Evolutionary conservation across 1,140 invertebrate species (phyloP), one percentile per base, ranked within the genome.

Genomic region (Procambarus virginalis): DNA sequence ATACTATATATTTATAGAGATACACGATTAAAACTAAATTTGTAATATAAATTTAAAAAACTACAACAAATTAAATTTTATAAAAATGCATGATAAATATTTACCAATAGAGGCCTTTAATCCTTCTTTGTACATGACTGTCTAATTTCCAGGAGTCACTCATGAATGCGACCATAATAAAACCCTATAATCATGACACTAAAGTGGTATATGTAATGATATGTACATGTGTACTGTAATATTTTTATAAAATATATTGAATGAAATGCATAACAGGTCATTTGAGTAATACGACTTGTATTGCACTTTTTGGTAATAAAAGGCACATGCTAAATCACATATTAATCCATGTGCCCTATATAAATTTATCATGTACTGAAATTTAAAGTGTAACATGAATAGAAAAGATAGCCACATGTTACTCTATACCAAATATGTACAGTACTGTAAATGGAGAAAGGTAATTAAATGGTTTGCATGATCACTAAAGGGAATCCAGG

Each of bases 401-500:
- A 20, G 3, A 46, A 78, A 78, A 49, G 14, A 10, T 77, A 46
- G 34, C n/a, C 48, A 78, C 49, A 55, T 34, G 34, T 34, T 34
- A 34, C 34, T 34, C 34, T 34, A 34, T 34, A 34, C 34, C 8
- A 55, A 8, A 8, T 55, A 55, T 5, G 51, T 55, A 9, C 12
- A 9, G 51, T 49, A 14, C 8, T 5, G 34, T 73, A 73, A 2
- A 73, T 49, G 49, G 20, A 49, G 9, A 78, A 55, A 14, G 12
- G 8, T 45, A 49, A 49, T 78, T 49, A 49, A 17, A 77, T 45
- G 34, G 34, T 45, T 8, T 79, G 77, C 9, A 10, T 34, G 34
- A 9, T 51, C 75, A 85, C 80, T 88, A 92, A 51, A 92, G 90
- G 22, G 91, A 92, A 64, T 92, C 91, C 68, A 92, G 76, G 51